phyloP scores from a whole-genome alignment of 2,888 invertebrate species.

The Drosophila paramelanica region DNA sequence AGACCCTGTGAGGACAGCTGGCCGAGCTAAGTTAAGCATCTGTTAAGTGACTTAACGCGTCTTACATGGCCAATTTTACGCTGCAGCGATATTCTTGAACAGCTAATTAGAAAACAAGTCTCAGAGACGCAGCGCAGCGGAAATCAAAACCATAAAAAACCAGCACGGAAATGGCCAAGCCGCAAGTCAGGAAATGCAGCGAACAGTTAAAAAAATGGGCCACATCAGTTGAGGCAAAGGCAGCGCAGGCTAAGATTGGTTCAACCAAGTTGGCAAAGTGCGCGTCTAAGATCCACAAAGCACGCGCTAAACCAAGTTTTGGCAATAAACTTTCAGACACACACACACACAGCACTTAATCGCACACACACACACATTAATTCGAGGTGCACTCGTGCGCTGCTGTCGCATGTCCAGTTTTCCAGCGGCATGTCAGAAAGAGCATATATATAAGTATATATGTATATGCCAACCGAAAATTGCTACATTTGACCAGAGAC shows the following conservation, averaged over 20 bases:
- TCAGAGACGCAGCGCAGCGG: slow-evolving; percentile 23
- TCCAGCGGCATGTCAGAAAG: slow-evolving; percentile 49
- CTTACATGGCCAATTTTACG: slow-evolving; percentile 64
- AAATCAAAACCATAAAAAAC: slow-evolving; percentile 51
- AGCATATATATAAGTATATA: slow-evolving; percentile 32
- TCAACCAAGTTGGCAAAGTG: slow-evolving; percentile 36
- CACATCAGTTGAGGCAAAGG: slow-evolving; percentile 7
- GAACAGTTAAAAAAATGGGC: slow-evolving; percentile 11
- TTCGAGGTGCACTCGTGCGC: slow-evolving; percentile 57
- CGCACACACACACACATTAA: slow-evolving; percentile 34
- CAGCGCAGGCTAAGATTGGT: slow-evolving; percentile 25
- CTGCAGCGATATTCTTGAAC: slow-evolving; percentile 20
- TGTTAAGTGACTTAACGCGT: slow-evolving; percentile 69
- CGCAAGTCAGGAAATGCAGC: slow-evolving; percentile 33
- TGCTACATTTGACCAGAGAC: slow-evolving; percentile 70
- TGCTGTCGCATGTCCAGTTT: slow-evolving; percentile 58
- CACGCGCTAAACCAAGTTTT: slow-evolving; percentile 64
- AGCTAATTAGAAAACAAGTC: slow-evolving; percentile 59
- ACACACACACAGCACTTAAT: slow-evolving; percentile 32
- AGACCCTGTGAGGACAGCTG: slow-evolving; percentile 40
- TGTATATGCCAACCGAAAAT: slow-evolving; percentile 45
- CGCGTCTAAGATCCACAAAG: slow-evolving; percentile 27
- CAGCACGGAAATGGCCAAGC: slow-evolving; percentile 6
- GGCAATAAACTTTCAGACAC: slow-evolving; percentile 22
- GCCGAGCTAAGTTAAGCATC: slow-evolving; percentile 54